phyloP scores from a whole-genome alignment of 2,113 vertebrate species.

The Pluvianellus socialis region DNA sequence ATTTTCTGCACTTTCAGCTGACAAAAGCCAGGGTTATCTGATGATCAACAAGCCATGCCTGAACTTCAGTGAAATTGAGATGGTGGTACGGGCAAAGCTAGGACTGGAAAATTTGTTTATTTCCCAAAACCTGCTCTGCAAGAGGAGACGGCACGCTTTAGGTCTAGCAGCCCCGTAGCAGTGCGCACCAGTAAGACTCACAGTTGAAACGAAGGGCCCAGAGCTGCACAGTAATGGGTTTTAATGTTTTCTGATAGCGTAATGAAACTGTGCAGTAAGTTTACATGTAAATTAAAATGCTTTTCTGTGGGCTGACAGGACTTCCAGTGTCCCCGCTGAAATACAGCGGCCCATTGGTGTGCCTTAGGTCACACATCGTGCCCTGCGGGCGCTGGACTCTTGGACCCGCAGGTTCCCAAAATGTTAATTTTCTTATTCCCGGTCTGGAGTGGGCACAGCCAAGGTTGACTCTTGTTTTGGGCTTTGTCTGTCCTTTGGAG shows the following conservation, averaged over 20 bases:
- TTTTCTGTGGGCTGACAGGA: not conserved
- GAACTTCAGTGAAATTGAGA: not conserved
- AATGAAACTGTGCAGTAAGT: not conserved
- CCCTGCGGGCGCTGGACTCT: not conserved
- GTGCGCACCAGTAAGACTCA: not conserved
- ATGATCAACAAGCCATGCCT: not conserved
- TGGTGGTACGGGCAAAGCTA: not conserved
- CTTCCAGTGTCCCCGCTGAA: not conserved
- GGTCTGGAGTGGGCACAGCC: not conserved
- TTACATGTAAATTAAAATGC: not conserved
- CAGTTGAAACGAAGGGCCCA: not conserved
- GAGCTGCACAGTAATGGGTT: not conserved
- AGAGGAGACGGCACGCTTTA: fast-evolving
- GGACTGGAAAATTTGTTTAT: not conserved
- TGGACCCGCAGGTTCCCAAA: not conserved
- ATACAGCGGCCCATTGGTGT: not conserved
- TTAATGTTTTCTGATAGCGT: not conserved
- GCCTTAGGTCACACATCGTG: not conserved
- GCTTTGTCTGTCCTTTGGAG: not conserved
- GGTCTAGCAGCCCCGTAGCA: not conserved
- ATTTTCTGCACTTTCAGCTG: not conserved
- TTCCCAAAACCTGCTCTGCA: not conserved
- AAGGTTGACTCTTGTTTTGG: not conserved
- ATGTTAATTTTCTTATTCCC: not conserved
- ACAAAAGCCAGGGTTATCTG: not conserved